Evolutionary conservation across 2,888 invertebrate species (phyloP).

Genomic region (Apocheima hispidaria): DNA sequence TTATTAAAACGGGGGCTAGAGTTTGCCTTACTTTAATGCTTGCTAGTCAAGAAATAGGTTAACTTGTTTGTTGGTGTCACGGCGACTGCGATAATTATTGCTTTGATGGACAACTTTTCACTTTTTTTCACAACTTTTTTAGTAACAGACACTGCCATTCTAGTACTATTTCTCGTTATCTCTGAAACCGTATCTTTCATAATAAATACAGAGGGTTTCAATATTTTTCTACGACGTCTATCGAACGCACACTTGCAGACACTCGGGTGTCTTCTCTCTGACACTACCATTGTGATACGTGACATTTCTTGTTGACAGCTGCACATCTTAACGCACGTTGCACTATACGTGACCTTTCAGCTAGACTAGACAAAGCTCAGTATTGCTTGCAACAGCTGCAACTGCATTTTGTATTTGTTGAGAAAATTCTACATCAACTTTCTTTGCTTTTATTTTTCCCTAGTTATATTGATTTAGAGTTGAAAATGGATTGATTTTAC

Average conservation of each 20-base stretch:
- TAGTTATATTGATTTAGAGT: conserved; percentile 55
- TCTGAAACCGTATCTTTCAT: conserved; percentile 22
- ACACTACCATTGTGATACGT: conserved; percentile 68
- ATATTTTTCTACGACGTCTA: conserved; percentile 57
- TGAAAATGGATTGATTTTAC: conserved; percentile 49
- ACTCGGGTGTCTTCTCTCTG: conserved; percentile 68
- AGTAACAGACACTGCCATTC: conserved; percentile 3
- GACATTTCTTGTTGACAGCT: conserved; percentile 73
- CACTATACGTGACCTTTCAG: conserved; percentile 37
- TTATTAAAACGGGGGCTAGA: too few relatives aligned
- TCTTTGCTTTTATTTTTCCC: conserved; percentile 51
- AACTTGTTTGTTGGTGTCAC: too few relatives aligned
- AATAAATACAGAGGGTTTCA: conserved; percentile 37
- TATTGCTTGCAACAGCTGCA: conserved; percentile 43
- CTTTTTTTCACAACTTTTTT: background rate
- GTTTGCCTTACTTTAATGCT: too few relatives aligned
- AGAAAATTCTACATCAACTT: conserved; percentile 55
- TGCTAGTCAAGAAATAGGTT: too few relatives aligned
- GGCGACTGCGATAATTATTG: too few relatives aligned
- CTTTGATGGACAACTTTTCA: too few relatives aligned
- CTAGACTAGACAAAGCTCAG: conserved; percentile 46
- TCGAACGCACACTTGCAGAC: conserved; percentile 52
- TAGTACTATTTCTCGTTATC: conserved; percentile 11
- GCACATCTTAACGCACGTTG: conserved; percentile 51
- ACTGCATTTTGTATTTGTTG: conserved; percentile 53